Evolutionary conservation across 1,140 invertebrate species (phyloP).

Genomic region (Caerostris extrusa): DNA sequence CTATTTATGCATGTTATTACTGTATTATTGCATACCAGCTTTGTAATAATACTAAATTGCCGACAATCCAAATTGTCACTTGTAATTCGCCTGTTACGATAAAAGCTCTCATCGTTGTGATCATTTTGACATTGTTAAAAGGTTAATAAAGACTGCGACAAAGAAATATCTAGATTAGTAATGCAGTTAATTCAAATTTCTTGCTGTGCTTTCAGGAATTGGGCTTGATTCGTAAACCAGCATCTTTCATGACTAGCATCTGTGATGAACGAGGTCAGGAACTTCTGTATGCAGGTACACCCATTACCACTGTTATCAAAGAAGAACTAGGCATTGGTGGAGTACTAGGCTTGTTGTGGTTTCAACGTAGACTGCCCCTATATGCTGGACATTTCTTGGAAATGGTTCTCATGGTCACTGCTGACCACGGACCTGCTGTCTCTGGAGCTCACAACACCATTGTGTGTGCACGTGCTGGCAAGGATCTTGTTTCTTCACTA

Average conservation of each 20-base stretch:
- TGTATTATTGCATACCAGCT: too few species aligned
- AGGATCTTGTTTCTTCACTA: slow-evolving; percentile 98
- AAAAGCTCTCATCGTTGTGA: too few species aligned
- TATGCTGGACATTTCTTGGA: slow-evolving; percentile 99
- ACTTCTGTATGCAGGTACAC: slow-evolving; percentile 98
- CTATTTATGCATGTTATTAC: too few species aligned
- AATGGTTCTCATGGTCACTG: slow-evolving; percentile 99
- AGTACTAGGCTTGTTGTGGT: slow-evolving; percentile 98
- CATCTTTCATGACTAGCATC: slow-evolving; percentile 99
- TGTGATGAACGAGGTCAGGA: slow-evolving; percentile 99
- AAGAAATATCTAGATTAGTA: too few species aligned
- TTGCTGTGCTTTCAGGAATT: slow-evolving; percentile 87
- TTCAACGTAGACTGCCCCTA: slow-evolving; percentile 95
- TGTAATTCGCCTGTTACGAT: too few species aligned
- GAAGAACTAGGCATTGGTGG: slow-evolving; percentile 96
- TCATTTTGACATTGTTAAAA: too few species aligned
- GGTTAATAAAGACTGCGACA: too few species aligned
- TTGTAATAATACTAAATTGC: too few species aligned
- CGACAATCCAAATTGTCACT: too few species aligned
- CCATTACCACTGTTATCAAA: slow-evolving; percentile 93
- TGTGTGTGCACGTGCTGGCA: slow-evolving; percentile 98
- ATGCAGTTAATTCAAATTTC: neutral
- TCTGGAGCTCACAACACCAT: slow-evolving; percentile 99
- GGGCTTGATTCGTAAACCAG: slow-evolving; percentile 98
- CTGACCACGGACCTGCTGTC: slow-evolving; percentile 99